Conservation (phyloP, 35 echinoderm and acorn worm genomes). For the Lytechinus pictus region DNA sequence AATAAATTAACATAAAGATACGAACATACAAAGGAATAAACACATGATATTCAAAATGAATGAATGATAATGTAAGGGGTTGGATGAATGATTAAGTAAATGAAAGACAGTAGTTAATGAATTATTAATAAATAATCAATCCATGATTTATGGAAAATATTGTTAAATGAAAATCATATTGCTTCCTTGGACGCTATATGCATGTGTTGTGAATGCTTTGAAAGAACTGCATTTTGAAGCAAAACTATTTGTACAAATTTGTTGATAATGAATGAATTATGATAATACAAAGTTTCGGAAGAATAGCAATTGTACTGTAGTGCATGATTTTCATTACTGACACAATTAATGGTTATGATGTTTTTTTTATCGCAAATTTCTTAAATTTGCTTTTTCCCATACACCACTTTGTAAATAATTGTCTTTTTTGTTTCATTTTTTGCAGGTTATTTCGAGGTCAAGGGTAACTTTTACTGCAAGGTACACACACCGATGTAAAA, state of each 20-base stretch:
- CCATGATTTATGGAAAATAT: too few relatives aligned
- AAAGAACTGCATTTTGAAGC: background rate
- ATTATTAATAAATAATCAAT: too few relatives aligned
- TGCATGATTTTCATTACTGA: background rate
- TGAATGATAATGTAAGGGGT: too few relatives aligned
- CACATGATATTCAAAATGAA: too few relatives aligned
- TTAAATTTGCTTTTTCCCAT: background rate
- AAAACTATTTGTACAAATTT: background rate
- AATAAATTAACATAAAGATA: too few relatives aligned
- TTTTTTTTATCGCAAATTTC: background rate
- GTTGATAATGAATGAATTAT: too few relatives aligned
- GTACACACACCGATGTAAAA: background rate
- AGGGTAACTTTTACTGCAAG: conserved; percentile 50
- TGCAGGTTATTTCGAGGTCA: conserved; percentile 51
- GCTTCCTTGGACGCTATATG: background rate
- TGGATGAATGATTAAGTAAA: too few relatives aligned
- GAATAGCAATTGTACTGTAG: background rate
- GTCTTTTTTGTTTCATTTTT: background rate
- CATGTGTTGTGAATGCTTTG: background rate
- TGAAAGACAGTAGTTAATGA: too few relatives aligned
- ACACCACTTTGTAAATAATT: background rate
- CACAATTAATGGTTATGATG: background rate
- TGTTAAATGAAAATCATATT: too few relatives aligned
- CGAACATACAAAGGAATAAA: too few relatives aligned
- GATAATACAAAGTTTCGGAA: background rate